Evolutionary conservation across 2,888 invertebrate species (phyloP), one percentile per base, ranked within the genome.

Genomic region (Oligia strigilis): DNA sequence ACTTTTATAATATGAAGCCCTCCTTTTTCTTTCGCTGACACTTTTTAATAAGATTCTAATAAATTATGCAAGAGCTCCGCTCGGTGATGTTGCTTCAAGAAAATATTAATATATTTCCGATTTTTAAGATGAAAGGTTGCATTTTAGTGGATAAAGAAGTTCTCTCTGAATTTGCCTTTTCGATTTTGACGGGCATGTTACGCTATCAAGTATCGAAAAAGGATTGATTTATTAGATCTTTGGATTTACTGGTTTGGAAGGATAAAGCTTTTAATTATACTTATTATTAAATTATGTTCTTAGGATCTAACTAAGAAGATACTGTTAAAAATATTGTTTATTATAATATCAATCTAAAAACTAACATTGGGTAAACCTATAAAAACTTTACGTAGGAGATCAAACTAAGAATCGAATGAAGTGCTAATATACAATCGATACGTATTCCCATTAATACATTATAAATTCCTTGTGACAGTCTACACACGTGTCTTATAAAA

Each of bases 41-140:
- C 93, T 95, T 95, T 95, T 95, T 95, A 95, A 95, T 95, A 95
- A 95, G 94, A 94, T 94, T 94, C 94, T 95, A 93, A 95, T 95
- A 94, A 95, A 95, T 95, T 95, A 96, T 95, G 94, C 94, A 93
- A 91, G 90, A 89, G 89, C 89, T 82, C 81, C 86, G 91, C 91
- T 90, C 89, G 88, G 92, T 93, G 92, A 92, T 91, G 93, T 89
- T 88, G 90, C 88, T 89, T 88, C 88, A 86, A 89, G 90, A 90
- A 90, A 91, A 91, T 91, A 89, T 87, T 88, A 81, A 85, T 82
- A 84, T 84, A 82, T 84, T 84, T 80, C 77, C 80, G 67, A 84
- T 83, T 87, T 87, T 90, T 85, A 43, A 76, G 72, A 82, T 76
- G 52, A 74, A 78, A 83, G 73, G 75, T 84, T 86, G 73, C 77